These are phyloP conservation scores for Acropternis orthonyx DNA, from an alignment of 2,797 vertebrate species.

Conservation along the genomic window DNA sequence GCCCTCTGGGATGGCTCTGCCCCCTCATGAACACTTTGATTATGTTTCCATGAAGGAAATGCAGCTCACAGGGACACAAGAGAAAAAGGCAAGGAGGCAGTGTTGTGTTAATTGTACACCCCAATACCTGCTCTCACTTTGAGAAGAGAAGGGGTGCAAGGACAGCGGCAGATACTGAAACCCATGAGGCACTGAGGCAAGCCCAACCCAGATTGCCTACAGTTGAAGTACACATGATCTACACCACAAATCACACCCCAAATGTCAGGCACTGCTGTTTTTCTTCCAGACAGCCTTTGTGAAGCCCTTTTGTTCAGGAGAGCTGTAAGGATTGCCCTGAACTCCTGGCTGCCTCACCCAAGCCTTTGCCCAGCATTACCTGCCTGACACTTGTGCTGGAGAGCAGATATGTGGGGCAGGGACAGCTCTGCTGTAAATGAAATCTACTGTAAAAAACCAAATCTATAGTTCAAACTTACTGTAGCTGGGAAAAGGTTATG, in stretches of 20 bases:
- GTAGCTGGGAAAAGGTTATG: not conserved
- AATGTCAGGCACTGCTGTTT: not conserved
- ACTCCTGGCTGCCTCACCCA: not conserved
- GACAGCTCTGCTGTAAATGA: not conserved
- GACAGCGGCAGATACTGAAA: not conserved
- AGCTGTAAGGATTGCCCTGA: not conserved
- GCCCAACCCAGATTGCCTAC: not conserved
- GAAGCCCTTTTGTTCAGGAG: not conserved
- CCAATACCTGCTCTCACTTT: not conserved
- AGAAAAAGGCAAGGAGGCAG: not conserved
- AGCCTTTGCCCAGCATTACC: not conserved
- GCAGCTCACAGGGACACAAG: not conserved
- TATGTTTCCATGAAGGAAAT: not conserved
- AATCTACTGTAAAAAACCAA: not conserved
- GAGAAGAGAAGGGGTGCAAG: not conserved
- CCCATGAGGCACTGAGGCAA: fast-evolving
- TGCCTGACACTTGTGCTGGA: fast-evolving
- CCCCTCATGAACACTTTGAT: not conserved
- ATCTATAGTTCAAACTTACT: not conserved
- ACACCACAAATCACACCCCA: not conserved
- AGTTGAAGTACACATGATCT: not conserved
- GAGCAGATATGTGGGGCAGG: not conserved
- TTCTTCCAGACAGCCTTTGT: not conserved
- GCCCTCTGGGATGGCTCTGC: not conserved
- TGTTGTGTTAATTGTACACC: not conserved